phyloP scores from a whole-genome alignment of 2,888 invertebrate genomes.

The Dascillus cervinus region DNA sequence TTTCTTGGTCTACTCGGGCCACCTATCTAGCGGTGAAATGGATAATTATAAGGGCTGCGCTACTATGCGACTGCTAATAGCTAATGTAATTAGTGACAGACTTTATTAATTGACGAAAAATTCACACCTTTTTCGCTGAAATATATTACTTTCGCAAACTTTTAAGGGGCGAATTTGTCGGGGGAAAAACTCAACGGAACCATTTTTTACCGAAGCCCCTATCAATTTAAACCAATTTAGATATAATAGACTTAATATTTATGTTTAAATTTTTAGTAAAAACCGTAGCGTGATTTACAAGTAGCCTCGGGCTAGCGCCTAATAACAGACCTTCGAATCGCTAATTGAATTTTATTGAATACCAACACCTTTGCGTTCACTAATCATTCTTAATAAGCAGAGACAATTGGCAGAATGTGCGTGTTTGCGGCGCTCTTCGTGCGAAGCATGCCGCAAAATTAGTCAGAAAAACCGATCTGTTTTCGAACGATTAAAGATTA shows the following conservation, averaged over 20 bases:
- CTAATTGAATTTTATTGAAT: conserved; percentile 18
- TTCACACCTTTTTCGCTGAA: conserved; percentile 27
- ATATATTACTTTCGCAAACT: too few species aligned
- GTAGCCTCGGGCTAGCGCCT: conserved; percentile 14
- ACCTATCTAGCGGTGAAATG: conserved; percentile 33
- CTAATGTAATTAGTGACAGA: conserved; percentile 37
- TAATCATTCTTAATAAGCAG: conserved; percentile 22
- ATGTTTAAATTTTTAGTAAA: too few species aligned
- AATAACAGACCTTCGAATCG: conserved; percentile 17
- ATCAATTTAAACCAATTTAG: too few species aligned
- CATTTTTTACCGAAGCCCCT: too few species aligned
- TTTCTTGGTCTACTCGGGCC: conserved; percentile 25
- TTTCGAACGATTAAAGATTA: too few species aligned
- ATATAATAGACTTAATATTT: too few species aligned
- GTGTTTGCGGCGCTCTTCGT: too few species aligned
- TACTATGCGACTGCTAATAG: conserved; percentile 37
- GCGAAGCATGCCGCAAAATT: too few species aligned
- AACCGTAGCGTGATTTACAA: too few species aligned
- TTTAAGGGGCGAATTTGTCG: too few species aligned
- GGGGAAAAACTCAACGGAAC: too few species aligned
- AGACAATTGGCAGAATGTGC: conserved; percentile 18
- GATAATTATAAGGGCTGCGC: conserved; percentile 37
- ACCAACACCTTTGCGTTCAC: conserved; percentile 19
- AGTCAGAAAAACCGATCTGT: too few species aligned
- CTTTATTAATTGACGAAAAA: conserved; percentile 38